Evolutionary conservation across 1,140 invertebrate genomes (phyloP).

Genomic region (Rhopalosiphum padi): DNA sequence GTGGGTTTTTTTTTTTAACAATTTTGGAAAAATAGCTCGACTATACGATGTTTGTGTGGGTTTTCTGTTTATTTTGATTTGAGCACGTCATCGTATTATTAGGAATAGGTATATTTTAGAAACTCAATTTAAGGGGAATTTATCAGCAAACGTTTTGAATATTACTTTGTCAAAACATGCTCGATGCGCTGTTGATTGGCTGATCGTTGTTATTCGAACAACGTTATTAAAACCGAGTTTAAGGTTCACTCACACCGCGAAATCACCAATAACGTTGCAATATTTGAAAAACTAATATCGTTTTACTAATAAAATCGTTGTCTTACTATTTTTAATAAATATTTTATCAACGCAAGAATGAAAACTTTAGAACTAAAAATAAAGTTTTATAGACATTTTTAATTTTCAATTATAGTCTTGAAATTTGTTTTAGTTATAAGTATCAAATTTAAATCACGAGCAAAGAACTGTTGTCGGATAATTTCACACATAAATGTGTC

Average conservation of each 20-base stretch:
- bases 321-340: neutral
- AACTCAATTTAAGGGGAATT: neutral
- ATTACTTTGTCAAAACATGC: neutral
- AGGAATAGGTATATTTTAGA: neutral
- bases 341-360: neutral
- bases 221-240: neutral
- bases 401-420: neutral
- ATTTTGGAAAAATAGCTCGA: neutral
- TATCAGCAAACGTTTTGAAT: neutral
- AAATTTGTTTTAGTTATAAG: neutral
- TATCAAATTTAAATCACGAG: too few relatives aligned
- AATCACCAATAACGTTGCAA: too few relatives aligned
- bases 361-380: neutral
- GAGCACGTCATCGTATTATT: neutral
- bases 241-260: neutral
- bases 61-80: neutral
- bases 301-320: neutral
- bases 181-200: neutral
- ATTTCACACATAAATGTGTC: neutral
- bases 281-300: neutral
- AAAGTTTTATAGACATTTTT: neutral
- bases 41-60: neutral
- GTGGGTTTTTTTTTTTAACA: neutral
- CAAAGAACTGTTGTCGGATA: neutral
- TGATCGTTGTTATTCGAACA: neutral